Evolutionary conservation across 2,113 vertebrate genomes (phyloP), one percentile per base, ranked within the genome.

Genomic region (Bubo scandiacus): DNA sequence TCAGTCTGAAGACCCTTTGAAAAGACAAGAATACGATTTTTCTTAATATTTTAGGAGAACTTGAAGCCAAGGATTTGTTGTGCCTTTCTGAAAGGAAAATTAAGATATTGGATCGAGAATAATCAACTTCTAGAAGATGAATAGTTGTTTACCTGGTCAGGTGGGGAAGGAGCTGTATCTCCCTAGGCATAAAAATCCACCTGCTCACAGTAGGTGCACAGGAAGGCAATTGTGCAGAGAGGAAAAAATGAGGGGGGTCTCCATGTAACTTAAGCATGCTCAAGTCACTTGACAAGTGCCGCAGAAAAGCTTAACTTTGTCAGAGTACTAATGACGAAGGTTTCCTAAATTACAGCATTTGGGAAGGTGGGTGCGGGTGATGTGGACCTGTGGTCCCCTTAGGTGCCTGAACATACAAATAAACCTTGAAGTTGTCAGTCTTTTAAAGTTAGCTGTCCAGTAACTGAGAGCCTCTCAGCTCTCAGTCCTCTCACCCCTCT

Each of bases 401-500:
- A 82, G 43, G 71, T 66, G 43, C 49, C 43, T 92, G 58, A 77
- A 82, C 19, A 61, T 59, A 79, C 25, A 91, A 96, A 91, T 86
- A 61, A 86, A 94, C 83, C 62, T 81, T 59, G 54, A 91, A 91
- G 36, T 49, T 88, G 77, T 63, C 49, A 5, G 3, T 54, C 45
- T 94, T 96, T 92, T 86, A 72, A 92, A 91, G 66, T 81, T 70
- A 92, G 43, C 74, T 78, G 32, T 70, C 55, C 47, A 75, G 94
- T 93, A 92, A 82, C 67, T 47, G 55, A 94, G 78, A 81, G 30
- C 61, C 80, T 79, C 43, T 45, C 43, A 45, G 43, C 43, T 45
- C 43, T 45, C 43, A 45, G 61, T 93, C 88, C 27, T 88, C 71
- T 79, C 78, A 78, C 58, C 61, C 42, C 42, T 93, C 90, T 63